Evolutionary conservation across 53 echinoderm and acorn worm species (phyloP), one percentile per base, ranked within the genome.

Genomic region (Antedon mediterranea): DNA sequence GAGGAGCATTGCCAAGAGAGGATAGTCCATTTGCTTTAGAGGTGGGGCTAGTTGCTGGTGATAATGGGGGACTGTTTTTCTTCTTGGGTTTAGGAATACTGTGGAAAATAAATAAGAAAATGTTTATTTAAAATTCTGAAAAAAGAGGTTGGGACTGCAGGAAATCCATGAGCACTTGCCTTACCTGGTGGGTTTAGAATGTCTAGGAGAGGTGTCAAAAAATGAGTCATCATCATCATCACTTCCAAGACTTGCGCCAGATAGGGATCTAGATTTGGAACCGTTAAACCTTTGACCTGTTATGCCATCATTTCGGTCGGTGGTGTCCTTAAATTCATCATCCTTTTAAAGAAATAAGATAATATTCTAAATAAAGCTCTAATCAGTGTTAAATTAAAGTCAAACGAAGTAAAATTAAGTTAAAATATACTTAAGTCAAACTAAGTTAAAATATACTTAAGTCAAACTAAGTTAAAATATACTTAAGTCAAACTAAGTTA

Each of bases 1-100:
- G 85, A n/a, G 94, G 94, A 71, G 91, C 91, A 83, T 89, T 86
- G 34, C 85, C 71, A n/a, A 91, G 80, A 14, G 94, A 94, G 71
- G 82, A 76, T 81, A 91, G 43, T 34, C 87, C 87, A 73, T 85
- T 80, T 30, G 84, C 31, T 78, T 91, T 91, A 31, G 85, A 43
- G 71, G 95, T 89, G 77, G 88, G 81, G 3, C 89, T 95, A 37
- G 80, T 87, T 0, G 95, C 87, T 30, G 95, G 91, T 28, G 95
- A 87, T 34, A 85, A 83, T 13, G 86, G 88, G 28, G 87, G 82
- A 75, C 90, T 88, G 28, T 81, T 84, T 72, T 81, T 76, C 77
- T 84, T 57, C 57, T 57, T 57, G 57, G 57, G 57, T 57, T 57
- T 13, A 18, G 57, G 57, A 11, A 57, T 57, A 57, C 57, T 57